Conservation (phyloP, 2,113 vertebrate genomes). For the Thryonomys swinderianus region DNA sequence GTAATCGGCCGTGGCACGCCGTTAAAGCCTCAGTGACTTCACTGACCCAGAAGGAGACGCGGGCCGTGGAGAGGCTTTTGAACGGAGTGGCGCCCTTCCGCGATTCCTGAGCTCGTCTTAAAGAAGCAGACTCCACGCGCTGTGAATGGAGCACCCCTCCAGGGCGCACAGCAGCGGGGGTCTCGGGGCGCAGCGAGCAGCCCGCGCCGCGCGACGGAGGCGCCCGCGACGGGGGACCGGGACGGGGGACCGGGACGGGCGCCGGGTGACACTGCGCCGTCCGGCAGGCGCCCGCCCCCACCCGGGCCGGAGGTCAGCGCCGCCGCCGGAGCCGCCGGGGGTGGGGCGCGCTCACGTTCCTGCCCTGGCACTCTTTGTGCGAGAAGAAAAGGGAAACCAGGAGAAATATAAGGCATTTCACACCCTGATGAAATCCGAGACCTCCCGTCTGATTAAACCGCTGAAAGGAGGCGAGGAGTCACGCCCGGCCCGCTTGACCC, state of each 20-base stretch:
- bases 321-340: conserved; percentile 14
- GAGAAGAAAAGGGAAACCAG: conserved; percentile 78
- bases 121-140: conserved; percentile 95
- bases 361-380: conserved; percentile 79
- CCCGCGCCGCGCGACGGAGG: not conserved
- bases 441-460: conserved; percentile 81
- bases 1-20: conserved; percentile 99
- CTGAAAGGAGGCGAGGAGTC: conserved; percentile 72
- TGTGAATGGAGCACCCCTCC: conserved; percentile 95
- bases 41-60: conserved; percentile 99
- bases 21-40: conserved; percentile 99
- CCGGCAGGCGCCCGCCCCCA: too few relatives aligned
- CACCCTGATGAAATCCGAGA: conserved; percentile 84
- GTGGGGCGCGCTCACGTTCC: conserved; percentile 75
- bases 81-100: conserved; percentile 96
- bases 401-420: conserved; percentile 86
- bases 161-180: conserved; percentile 89
- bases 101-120: conserved; percentile 98
- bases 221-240: not conserved
- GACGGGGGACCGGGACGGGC: not conserved
- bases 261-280: not conserved
- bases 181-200: not conserved
- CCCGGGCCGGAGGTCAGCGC: conserved; percentile 71
- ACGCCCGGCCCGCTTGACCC: conserved; percentile 44
- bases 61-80: conserved; percentile 94